Percentiles rank a stretch among this genome's conserved stretches.
Evolutionary conservation across 2,888 invertebrate genomes (phyloP).

Genomic region (Tribolium freemani): DNA sequence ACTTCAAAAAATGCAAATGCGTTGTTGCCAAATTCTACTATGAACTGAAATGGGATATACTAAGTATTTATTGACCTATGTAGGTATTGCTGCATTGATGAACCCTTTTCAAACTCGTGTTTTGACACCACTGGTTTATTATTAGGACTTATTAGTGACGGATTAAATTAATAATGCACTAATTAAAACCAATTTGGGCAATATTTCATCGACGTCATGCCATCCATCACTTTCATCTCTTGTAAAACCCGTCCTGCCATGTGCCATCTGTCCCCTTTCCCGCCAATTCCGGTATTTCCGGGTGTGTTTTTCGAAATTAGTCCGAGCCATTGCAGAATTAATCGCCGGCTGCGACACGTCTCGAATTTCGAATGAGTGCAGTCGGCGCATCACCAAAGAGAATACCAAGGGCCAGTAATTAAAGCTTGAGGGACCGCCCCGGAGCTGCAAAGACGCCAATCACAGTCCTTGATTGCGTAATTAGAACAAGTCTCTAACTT

Average conservation of each 20-base stretch:
- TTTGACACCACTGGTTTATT: no score
- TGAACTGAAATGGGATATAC: no score
- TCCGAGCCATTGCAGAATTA: constrained; percentile 41
- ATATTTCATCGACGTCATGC: not conserved
- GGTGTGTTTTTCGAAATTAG: constrained; percentile 20
- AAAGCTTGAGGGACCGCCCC: constrained; percentile 64
- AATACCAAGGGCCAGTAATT: constrained; percentile 62
- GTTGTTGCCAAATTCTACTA: no score
- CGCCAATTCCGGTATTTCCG: not conserved
- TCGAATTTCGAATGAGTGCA: constrained; percentile 22
- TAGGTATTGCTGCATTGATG: no score
- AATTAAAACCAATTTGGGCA: not conserved
- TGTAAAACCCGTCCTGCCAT: no score
- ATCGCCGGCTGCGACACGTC: constrained; percentile 36
- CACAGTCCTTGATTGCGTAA: constrained; percentile 66
- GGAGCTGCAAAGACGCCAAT: constrained; percentile 61
- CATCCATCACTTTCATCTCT: no score
- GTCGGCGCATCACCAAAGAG: constrained; percentile 9
- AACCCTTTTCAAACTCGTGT: no score
- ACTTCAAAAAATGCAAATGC: no score
- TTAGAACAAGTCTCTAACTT: constrained; percentile 66
- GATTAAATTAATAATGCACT: no score
- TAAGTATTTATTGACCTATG: no score
- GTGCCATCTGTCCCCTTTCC: no score
- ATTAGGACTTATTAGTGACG: no score